Evolutionary conservation across 2,888 invertebrate species (phyloP).

Genomic region (Epistrophe eligans): DNA sequence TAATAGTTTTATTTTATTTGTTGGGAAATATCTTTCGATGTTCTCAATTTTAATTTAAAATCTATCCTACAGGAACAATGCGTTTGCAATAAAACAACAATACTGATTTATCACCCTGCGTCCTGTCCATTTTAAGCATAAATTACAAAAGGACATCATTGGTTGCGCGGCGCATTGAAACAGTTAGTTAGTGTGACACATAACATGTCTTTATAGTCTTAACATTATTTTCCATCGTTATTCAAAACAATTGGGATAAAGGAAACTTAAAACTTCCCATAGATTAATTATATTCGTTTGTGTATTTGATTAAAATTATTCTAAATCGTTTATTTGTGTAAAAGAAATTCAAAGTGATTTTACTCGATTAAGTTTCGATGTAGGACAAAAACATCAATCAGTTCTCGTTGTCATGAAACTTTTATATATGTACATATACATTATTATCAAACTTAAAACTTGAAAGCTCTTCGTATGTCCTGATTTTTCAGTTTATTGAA

Average conservation of each 20-base stretch:
- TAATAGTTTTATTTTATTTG: too few species aligned
- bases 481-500: slow-evolving; percentile 53
- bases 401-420: slow-evolving; percentile 20
- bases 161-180: slow-evolving; percentile 17
- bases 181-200: slow-evolving; percentile 15
- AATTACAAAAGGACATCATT: neutral
- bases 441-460: slow-evolving; percentile 22
- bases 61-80: neutral
- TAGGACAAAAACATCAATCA: slow-evolving; percentile 13
- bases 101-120: neutral
- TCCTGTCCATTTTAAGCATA: neutral
- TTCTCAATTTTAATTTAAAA: too few species aligned
- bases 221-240: neutral
- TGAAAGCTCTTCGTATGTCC: slow-evolving; percentile 40
- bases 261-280: neutral
- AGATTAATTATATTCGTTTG: neutral
- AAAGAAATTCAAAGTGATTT: slow-evolving; percentile 3
- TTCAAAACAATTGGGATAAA: slow-evolving; percentile 12
- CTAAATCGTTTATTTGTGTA: neutral
- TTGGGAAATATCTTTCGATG: too few species aligned
- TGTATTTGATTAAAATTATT: neutral
- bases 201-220: slow-evolving; percentile 2
- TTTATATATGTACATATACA: slow-evolving; percentile 14
- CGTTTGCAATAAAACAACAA: neutral
- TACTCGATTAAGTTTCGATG: neutral